phyloP scores from a whole-genome alignment of 2,888 invertebrate species.

The Syritta pipiens region DNA sequence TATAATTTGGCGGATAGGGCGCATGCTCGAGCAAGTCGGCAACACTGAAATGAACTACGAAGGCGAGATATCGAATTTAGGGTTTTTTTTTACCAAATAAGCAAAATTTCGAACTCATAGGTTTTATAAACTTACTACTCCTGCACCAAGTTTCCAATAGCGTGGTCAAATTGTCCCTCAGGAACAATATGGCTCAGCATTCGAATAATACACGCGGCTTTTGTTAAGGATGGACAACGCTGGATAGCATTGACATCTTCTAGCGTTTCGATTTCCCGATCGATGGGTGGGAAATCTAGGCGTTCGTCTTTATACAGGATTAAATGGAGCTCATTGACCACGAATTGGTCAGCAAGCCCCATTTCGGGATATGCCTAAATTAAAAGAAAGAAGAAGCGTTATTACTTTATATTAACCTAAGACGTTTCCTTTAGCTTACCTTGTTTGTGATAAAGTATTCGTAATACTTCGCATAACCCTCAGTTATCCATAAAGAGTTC shows the following conservation, averaged over 20 bases:
- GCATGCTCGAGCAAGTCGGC: no score
- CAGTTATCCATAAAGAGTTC: conserved; percentile 83
- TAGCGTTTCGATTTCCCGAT: no score
- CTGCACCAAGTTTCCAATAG: neutral
- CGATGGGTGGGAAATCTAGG: conserved; percentile 81
- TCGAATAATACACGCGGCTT: neutral
- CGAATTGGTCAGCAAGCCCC: conserved; percentile 85
- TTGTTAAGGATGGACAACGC: neutral
- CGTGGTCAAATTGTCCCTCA: neutral
- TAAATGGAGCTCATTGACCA: conserved; percentile 84
- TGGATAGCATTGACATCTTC: no score
- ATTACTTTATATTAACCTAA: conserved; percentile 77
- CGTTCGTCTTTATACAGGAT: conserved; percentile 82
- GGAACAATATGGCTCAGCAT: neutral
- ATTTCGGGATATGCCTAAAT: conserved; percentile 82
- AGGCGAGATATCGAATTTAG: no score
- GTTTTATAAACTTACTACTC: neutral
- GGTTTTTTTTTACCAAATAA: no score
- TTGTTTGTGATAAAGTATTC: conserved; percentile 81
- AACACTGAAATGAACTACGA: no score
- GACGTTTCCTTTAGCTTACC: conserved; percentile 78
- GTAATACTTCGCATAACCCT: conserved; percentile 85
- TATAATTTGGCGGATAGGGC: no score
- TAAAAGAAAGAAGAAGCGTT: neutral
- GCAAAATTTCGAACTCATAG: no score